Base-by-base conservation (phyloP, 1,140 invertebrate genomes). In the Akabosia matsudoensis region DNA sequence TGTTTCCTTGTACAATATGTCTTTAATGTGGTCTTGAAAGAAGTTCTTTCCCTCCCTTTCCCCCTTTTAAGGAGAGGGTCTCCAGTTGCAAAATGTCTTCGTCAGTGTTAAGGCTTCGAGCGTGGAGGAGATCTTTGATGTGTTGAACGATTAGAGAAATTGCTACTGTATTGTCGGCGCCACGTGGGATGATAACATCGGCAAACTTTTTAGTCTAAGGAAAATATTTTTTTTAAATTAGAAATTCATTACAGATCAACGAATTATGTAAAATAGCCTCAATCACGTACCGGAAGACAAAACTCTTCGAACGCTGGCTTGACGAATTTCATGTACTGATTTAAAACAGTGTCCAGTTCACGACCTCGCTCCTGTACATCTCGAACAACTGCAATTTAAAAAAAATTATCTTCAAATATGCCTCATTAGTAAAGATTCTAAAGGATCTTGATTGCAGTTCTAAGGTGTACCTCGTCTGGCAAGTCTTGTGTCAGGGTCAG, bases 151-250 rank as follows among this genome's bases (percentile, higher is more conserved):
- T 97, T 85, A 98, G 90, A 87, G 97, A 95, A 89, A 98, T 98
- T 87, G 97, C 97, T 90, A 99, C 97, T 97, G 90, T 91, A 84
- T 98, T 98, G 84, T 98, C 97, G 37, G 96, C 96, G 78, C 96
- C 96, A 80, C 97, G 88, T 14, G 97, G 97, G 86, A 99, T 98
- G 80, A 99, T 99, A 33, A 99, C 95, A 88, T 99, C 97, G 72
- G 97, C 97, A 88, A 98, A 99, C 85, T 99, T 99, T 86, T 99
- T 99, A 0, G 97, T 99, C 93, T 96, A n/a, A n/a, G n/a, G n/a
- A 64, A 77, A 67, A 73, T 73, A 13, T 33, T 61, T 4, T n/a
- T 61, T 61, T 13, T 61, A 4, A 61, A 61, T n/a, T n/a, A n/a
- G n/a, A n/a, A n/a, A n/a, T n/a, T n/a, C n/a, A n/a, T n/a, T n/a